These are phyloP conservation scores for Lysiphlebus fabarum DNA, from an alignment of 1,140 invertebrate species.

Conservation along the genomic window DNA sequence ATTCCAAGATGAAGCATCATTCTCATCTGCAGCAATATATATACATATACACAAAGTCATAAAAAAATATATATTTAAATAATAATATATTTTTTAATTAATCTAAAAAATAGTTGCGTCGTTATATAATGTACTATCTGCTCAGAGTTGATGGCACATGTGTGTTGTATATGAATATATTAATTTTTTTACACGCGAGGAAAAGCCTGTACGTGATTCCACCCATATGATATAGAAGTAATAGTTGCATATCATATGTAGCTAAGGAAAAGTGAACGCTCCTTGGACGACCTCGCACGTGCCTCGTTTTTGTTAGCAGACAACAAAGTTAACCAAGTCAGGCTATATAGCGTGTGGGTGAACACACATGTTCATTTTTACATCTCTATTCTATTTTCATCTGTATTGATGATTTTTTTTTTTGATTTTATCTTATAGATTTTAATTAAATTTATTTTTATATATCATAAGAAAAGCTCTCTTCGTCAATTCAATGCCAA, in stretches of 20 bases:
- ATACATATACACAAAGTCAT: no score
- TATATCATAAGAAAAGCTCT: no score
- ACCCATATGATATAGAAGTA: not conserved
- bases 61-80: no score
- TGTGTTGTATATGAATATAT: not conserved
- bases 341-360: conserved; percentile 13
- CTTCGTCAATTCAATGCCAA: no score
- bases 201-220: conserved; percentile 22
- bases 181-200: conserved; percentile 5
- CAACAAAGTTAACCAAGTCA: conserved; percentile 1
- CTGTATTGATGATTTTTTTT: not conserved
- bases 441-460: no score
- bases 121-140: no score
- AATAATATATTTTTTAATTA: no score
- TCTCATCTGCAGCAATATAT: no score
- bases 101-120: no score
- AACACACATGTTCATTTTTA: conserved; percentile 13
- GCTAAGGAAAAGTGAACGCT: conserved; percentile 22
- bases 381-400: conserved; percentile 12
- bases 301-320: conserved; percentile 26
- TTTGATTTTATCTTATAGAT: not conserved
- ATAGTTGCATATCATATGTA: not conserved
- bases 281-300: conserved; percentile 23
- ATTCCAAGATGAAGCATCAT: no score
- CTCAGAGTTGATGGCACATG: no score